A percentile compares a stretch with the other conserved stretches of the same genome.
Evolutionary conservation across 2,797 vertebrate genomes (phyloP).

Genomic region (Micropoecilia bifurca): DNA sequence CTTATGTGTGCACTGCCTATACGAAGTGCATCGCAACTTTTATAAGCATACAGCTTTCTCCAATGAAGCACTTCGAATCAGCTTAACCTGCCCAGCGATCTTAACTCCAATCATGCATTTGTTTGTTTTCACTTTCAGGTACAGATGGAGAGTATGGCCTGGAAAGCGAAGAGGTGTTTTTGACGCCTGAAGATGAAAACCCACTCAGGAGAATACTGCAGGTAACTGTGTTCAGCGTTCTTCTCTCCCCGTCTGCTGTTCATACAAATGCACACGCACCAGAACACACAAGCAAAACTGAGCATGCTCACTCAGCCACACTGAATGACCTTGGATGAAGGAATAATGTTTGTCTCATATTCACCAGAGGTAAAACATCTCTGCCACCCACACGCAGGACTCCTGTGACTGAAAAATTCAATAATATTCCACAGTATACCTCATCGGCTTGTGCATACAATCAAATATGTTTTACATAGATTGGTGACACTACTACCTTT

Average conservation of each 20-base stretch:
- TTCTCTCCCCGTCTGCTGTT: slow-evolving; percentile 27
- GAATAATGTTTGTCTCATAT: slow-evolving; percentile 67
- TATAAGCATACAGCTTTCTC: slow-evolving; percentile 51
- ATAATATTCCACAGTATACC: slow-evolving; percentile 23
- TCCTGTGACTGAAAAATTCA: slow-evolving; percentile 35
- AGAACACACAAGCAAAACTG: slow-evolving; percentile 43
- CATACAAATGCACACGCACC: slow-evolving; percentile 18
- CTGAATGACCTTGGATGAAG: slow-evolving; percentile 71
- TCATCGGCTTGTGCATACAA: slow-evolving; percentile 21
- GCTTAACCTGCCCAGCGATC: slow-evolving; percentile 34
- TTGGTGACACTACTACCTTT: slow-evolving; percentile 38
- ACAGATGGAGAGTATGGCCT: slow-evolving; percentile 80
- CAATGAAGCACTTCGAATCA: slow-evolving; percentile 45
- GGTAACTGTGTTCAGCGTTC: slow-evolving; percentile 70
- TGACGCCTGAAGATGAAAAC: slow-evolving; percentile 83
- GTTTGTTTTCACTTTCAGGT: slow-evolving; percentile 69
- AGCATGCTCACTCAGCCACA: slow-evolving; percentile 53
- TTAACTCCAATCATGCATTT: slow-evolving; percentile 36
- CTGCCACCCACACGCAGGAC: slow-evolving; percentile 39
- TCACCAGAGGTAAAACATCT: slow-evolving; percentile 66
- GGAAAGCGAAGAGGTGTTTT: slow-evolving; percentile 80
- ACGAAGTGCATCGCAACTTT: slow-evolving; percentile 38
- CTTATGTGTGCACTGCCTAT: slow-evolving; percentile 7
- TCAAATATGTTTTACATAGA: slow-evolving; percentile 20
- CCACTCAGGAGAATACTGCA: slow-evolving; percentile 86